A percentile compares a stretch with the other conserved stretches of the same genome.
phyloP scores from a whole-genome alignment of 2,113 vertebrate species.

The Lophotis ruficrista region DNA sequence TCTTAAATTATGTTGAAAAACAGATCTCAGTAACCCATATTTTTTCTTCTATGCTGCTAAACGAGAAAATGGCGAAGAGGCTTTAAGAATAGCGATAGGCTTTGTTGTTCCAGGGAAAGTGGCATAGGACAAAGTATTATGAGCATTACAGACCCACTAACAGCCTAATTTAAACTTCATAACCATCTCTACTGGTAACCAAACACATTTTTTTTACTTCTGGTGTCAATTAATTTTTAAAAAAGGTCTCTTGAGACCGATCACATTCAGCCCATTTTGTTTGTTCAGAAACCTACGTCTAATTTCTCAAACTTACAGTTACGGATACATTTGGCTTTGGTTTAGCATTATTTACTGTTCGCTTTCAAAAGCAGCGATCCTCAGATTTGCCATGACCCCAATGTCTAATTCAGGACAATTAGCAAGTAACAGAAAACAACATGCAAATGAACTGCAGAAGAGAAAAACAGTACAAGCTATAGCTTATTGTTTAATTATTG shows the following conservation, averaged over 20 bases:
- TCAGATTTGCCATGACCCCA: neutral
- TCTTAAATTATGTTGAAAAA: neutral
- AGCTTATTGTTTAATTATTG: neutral
- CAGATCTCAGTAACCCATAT: neutral
- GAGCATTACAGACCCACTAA: neutral
- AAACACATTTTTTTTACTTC: neutral
- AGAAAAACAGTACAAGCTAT: neutral
- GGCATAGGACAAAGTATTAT: neutral
- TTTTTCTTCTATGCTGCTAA: neutral
- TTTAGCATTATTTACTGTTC: neutral
- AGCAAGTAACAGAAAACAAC: neutral
- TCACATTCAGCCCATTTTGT: neutral
- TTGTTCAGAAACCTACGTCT: neutral
- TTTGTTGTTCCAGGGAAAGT: neutral
- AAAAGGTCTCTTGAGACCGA: neutral
- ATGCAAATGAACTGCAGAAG: neutral
- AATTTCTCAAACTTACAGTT: neutral
- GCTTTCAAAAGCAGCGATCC: neutral
- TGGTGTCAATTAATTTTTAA: neutral
- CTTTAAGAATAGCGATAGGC: neutral
- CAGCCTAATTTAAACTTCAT: neutral
- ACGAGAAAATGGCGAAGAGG: neutral
- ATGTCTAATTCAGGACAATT: neutral
- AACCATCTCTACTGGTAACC: neutral
- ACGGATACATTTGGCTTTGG: neutral